Evolutionary conservation across 2,113 vertebrate species (phyloP).

Genomic region (Planiliza haematocheilus): DNA sequence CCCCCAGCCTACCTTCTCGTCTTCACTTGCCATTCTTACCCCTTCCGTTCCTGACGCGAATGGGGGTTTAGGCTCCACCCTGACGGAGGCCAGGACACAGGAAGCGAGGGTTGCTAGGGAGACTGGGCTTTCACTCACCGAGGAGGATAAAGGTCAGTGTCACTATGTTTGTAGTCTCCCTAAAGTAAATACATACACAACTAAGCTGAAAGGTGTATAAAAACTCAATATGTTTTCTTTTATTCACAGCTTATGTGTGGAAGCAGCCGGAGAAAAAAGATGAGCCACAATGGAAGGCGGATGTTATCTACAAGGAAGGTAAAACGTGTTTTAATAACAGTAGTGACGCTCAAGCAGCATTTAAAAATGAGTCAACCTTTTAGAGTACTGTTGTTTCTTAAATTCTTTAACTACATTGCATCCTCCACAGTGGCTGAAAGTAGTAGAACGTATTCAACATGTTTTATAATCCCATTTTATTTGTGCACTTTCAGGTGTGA

Average conservation of each 20-base stretch:
- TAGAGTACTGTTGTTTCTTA: no score
- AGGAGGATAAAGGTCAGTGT: conserved; percentile 3
- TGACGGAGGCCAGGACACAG: background rate
- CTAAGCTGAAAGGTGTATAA: background rate
- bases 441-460: background rate
- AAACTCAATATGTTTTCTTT: background rate
- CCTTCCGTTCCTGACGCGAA: no score
- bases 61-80: background rate
- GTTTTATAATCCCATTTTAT: background rate
- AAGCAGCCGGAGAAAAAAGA: conserved; percentile 8
- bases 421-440: background rate
- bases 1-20: background rate
- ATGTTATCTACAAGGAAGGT: conserved; percentile 44
- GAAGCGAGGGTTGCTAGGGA: background rate
- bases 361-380: no score
- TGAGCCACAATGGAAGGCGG: background rate
- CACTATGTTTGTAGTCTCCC: background rate
- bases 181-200: background rate
- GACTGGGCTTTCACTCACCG: background rate
- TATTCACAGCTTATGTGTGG: conserved; percentile 25
- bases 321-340: background rate
- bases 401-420: no score
- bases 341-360: no score
- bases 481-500: conserved; percentile 32
- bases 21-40: no score